Conservation (phyloP, 2,113 vertebrate genomes). For the human region GRCh38 chr14:50395501-50396000, state of each 20-base stretch:
- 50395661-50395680: neutral
- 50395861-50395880: constrained; percentile 89
- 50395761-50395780: constrained; percentile 97
- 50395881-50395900: neutral
- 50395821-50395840: constrained; percentile 96
- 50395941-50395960: too few relatives aligned
- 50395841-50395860: constrained; percentile 95
- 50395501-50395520: neutral
- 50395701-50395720: constrained; percentile 97
- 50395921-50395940: too few relatives aligned
- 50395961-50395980: too few relatives aligned
- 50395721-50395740: constrained; percentile 94
- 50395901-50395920: too few relatives aligned
- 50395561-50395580: neutral
- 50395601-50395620: neutral
- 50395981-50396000: too few relatives aligned
- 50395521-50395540: neutral
- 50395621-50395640: neutral
- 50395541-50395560: neutral
- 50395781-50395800: constrained; percentile 92
- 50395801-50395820: constrained; percentile 97
- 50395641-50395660: neutral
- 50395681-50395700: constrained; percentile 77
- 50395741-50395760: constrained; percentile 96
- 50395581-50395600: neutral